phyloP scores from a whole-genome alignment of 1,140 invertebrate genomes.

The Octopus sinensis region DNA sequence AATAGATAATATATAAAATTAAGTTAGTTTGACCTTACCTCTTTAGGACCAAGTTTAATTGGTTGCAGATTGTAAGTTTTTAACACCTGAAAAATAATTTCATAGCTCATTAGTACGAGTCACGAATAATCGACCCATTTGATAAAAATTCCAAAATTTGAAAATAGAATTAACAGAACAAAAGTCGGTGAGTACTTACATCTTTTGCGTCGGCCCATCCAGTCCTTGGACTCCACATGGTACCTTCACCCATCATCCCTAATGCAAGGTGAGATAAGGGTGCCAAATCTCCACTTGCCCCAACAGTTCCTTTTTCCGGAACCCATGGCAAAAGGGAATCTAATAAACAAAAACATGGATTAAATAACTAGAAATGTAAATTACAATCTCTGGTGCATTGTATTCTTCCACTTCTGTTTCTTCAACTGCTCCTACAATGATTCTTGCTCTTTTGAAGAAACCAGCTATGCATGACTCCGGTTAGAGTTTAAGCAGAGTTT shows the following conservation, averaged over 20 bases:
- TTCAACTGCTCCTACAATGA: too few species aligned
- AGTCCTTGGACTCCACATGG: slow-evolving; percentile 72
- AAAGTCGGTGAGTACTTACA: slow-evolving; percentile 52
- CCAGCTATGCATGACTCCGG: too few species aligned
- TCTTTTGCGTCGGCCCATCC: slow-evolving; percentile 71
- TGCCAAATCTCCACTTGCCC: slow-evolving; percentile 72
- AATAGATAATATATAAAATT: too few species aligned
- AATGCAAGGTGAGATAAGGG: slow-evolving; percentile 71
- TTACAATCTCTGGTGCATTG: too few species aligned
- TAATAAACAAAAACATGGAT: slow-evolving; percentile 33
- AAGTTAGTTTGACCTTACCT: slow-evolving; percentile 49
- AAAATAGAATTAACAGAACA: neutral
- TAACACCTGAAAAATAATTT: slow-evolving; percentile 59
- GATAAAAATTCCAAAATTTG: too few species aligned
- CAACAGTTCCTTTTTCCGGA: slow-evolving; percentile 73
- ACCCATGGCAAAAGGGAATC: slow-evolving; percentile 72
- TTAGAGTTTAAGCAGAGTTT: too few species aligned
- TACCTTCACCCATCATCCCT: slow-evolving; percentile 73
- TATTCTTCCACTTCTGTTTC: too few species aligned
- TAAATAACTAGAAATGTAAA: too few species aligned
- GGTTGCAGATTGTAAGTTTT: slow-evolving; percentile 65
- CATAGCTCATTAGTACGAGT: neutral
- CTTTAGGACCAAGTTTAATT: slow-evolving; percentile 67
- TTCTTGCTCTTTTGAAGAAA: too few species aligned
- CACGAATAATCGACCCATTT: neutral